Evolutionary conservation across 2,113 vertebrate species (phyloP).

Genomic region (Ranitomeya imitator): DNA sequence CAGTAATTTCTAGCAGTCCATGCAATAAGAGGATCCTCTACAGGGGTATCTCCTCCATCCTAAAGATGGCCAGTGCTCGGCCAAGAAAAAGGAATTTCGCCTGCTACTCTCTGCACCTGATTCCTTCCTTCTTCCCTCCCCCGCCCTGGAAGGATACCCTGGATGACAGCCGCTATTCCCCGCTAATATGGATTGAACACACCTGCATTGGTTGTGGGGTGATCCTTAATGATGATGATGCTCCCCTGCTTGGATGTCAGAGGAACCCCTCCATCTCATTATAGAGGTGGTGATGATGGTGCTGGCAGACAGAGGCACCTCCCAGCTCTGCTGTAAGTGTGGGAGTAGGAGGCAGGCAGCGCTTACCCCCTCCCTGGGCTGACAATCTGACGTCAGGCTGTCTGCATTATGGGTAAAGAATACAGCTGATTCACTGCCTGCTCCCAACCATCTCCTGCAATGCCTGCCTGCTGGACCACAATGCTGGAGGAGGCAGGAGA

Average conservation of each 20-base stretch:
- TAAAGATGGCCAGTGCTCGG: constrained; percentile 1
- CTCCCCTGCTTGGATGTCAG: constrained; percentile 22
- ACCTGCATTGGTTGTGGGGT: constrained; percentile 42
- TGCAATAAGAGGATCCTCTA: not conserved
- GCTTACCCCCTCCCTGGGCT: constrained; percentile 19
- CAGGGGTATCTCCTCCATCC: constrained; percentile 21
- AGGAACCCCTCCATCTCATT: constrained; percentile 43
- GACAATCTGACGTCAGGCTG: constrained; percentile 58
- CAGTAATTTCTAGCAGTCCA: not conserved
- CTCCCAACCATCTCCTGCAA: constrained; percentile 30
- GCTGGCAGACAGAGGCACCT: constrained; percentile 42
- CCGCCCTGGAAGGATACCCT: constrained; percentile 17
- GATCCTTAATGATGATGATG: constrained; percentile 11
- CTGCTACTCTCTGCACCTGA: constrained; percentile 45
- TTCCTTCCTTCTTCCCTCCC: constrained; percentile 50
- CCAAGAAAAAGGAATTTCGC: constrained; percentile 9
- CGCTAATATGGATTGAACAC: constrained; percentile 26
- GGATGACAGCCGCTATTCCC: not conserved
- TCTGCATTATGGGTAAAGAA: constrained; percentile 59
- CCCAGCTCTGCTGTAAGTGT: constrained; percentile 49
- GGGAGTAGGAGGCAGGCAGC: constrained; percentile 27
- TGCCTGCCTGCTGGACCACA: not conserved
- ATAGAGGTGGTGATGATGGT: constrained; percentile 51
- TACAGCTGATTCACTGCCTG: constrained; percentile 55
- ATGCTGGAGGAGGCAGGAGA: not conserved